Base-by-base conservation (phyloP, 1,140 invertebrate genomes). In the Telenomus remus region DNA sequence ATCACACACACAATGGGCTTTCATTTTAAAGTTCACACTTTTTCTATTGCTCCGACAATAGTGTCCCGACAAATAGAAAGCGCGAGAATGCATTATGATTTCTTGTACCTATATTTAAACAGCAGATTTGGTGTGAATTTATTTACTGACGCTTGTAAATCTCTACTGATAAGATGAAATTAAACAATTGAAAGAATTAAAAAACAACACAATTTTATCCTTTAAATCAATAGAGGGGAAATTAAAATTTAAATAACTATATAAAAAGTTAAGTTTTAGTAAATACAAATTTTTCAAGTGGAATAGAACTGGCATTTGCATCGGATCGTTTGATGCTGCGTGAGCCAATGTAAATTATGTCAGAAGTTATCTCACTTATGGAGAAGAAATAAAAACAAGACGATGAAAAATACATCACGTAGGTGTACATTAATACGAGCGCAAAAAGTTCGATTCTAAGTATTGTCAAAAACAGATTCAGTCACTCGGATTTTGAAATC, bases 21-120 rank as follows among this genome's bases (percentile, higher is more conserved):
- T 72, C 53, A 59, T 59, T 10, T 48, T n/a, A 39, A 61, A 70
- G 46, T 71, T 63, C 53, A 71, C 59, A 71, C 51, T 56, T 63
- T 51, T 56, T 56, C 12, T 71, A 70, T 61, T 42, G 49, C 27
- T 10, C 53, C 53, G 47, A 37, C 48, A 37, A 15, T 44, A 4
- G 1, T 9, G 37, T 39, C 9, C 9, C 3, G 9, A 39, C 37
- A 27, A 27, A 27, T 39, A 39, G 37, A 39, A 11, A 11, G 37
- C 9, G n/a, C n/a, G n/a, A n/a, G 9, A 39, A 39, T 39, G n/a
- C n/a, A 39, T 11, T 11, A n/a, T 39, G 37, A 3, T 27, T 27
- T 27, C 19, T 27, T 27, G 19, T 27, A 27, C 19, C 19, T 27
- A 27, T 27, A 27, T 27, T 27, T 6, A 27, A 27, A 27, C 19